phyloP scores from a whole-genome alignment of 1,140 invertebrate genomes.

The Drosophila setifemur region DNA sequence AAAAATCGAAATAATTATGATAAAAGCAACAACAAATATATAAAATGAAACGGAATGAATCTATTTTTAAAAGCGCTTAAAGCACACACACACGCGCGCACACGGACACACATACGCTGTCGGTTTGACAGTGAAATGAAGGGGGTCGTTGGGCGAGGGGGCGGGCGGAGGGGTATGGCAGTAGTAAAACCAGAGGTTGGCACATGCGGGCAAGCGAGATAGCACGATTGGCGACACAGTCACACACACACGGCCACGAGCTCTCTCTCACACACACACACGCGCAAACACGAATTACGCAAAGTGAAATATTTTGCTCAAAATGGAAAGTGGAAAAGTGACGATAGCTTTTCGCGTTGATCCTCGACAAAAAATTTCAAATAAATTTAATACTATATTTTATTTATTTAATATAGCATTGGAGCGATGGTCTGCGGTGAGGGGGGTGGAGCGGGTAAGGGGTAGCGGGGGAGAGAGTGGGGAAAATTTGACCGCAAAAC shows the following conservation, averaged over 20 bases:
- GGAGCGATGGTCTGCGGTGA: not conserved
- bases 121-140: slow-evolving; percentile 47
- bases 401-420: too few species aligned
- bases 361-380: not conserved
- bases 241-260: slow-evolving; percentile 37
- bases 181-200: slow-evolving; percentile 58
- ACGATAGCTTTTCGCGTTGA: slow-evolving; percentile 39
- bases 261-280: slow-evolving; percentile 36
- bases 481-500: slow-evolving; percentile 30
- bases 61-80: slow-evolving; percentile 75
- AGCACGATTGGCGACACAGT: slow-evolving; percentile 65
- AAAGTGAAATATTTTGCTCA: slow-evolving; percentile 81
- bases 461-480: not conserved
- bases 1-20: slow-evolving; percentile 74
- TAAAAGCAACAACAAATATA: slow-evolving; percentile 69
- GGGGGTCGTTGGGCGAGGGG: slow-evolving; percentile 9
- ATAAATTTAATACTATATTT: not conserved
- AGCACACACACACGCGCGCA: slow-evolving; percentile 58
- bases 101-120: slow-evolving; percentile 38
- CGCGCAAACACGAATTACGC: slow-evolving; percentile 75
- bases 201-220: slow-evolving; percentile 49
- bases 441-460: not conserved
- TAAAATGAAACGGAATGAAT: slow-evolving; percentile 59
- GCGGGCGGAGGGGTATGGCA: slow-evolving; percentile 25
- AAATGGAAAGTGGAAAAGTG: slow-evolving; percentile 81